Evolutionary conservation across 2,797 vertebrate genomes (phyloP).

Genomic region (Lagocephalus sceleratus): DNA sequence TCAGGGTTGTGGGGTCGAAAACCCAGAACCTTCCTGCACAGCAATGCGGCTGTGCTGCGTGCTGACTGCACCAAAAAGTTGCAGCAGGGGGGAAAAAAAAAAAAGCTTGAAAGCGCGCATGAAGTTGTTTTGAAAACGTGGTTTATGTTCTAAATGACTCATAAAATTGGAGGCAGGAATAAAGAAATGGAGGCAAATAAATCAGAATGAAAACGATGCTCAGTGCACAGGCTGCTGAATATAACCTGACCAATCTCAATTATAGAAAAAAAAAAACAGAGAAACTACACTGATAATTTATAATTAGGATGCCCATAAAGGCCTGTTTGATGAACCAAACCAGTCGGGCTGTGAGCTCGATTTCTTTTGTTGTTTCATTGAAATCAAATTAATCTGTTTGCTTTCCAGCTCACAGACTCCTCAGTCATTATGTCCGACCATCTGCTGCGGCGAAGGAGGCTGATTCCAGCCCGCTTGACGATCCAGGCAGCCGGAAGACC

Average conservation of each 20-base stretch:
- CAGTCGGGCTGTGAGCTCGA: constrained; percentile 38
- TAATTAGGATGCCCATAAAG: constrained; percentile 18
- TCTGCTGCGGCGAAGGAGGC: constrained; percentile 50
- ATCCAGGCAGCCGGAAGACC: constrained; percentile 31
- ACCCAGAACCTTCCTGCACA: too few relatives aligned
- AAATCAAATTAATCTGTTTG: constrained; percentile 56
- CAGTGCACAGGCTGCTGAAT: too few relatives aligned
- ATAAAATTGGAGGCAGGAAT: too few relatives aligned
- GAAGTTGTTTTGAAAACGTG: too few relatives aligned
- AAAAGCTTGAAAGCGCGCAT: too few relatives aligned
- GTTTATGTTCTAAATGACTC: too few relatives aligned
- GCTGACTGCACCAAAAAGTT: too few relatives aligned
- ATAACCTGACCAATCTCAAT: constrained; percentile 1
- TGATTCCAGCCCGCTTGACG: constrained; percentile 43
- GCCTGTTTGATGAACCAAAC: constrained; percentile 32
- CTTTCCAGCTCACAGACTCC: constrained; percentile 51
- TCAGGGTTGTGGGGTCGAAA: too few relatives aligned
- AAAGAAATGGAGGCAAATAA: constrained; percentile 5
- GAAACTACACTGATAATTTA: constrained; percentile 17
- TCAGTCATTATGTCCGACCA: constrained; percentile 55
- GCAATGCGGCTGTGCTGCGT: too few relatives aligned
- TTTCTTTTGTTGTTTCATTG: constrained; percentile 45
- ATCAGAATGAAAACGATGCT: too few relatives aligned
- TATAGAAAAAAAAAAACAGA: constrained; percentile 17
- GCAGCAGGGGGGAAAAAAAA: too few relatives aligned